Base-by-base conservation (phyloP, 2,113 vertebrate genomes). In the Varanus salvator region DNA sequence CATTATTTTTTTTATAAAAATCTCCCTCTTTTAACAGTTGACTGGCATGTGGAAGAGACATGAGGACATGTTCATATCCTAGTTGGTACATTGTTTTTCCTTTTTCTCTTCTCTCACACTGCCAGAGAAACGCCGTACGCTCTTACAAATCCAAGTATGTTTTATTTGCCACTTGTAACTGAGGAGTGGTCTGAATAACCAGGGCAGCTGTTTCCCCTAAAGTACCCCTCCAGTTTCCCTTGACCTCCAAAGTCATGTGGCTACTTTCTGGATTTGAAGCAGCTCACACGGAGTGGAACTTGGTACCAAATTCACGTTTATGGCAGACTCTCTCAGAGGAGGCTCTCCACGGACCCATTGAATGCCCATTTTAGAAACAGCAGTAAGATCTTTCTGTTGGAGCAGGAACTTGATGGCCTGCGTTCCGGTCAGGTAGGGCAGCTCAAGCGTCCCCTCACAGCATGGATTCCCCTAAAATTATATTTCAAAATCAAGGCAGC, bases 21-120 rank as follows among this genome's bases (percentile, higher is more conserved):
- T 25, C n/a, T 66, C 60, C 34, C 25, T 44, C 38, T 23, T 83
- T 44, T 7, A 44, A 44, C 5, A 11, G 64, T 12, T 14, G 54
- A 4, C 80, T 3, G n/a, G 57, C 64, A 66, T 66, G 19, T 66
- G 64, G 7, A 66, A 23, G 31, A n/a, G 71, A 72, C 31, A 4
- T 27, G 81, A 83, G 57, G 3, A 83, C 38, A 52, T 8, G 17
- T 3, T 81, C 31, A 34, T n/a, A 31, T 19, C 54, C 29, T 76
- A 19, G 19, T 76, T 25, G 7, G 12, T n/a, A 12, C 21, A 19
- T 72, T 72, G n/a, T 72, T 34, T 34, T 72, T 1, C 4, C 29
- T n/a, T n/a, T n/a, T 72, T 3, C 0, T 3, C 0, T n/a, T 72
- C 71, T 31, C 3, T n/a, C 4, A 31, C 71, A n/a, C 31, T 72